Conservation (phyloP, 2,113 vertebrate species). For the Saguinus midas region DNA sequence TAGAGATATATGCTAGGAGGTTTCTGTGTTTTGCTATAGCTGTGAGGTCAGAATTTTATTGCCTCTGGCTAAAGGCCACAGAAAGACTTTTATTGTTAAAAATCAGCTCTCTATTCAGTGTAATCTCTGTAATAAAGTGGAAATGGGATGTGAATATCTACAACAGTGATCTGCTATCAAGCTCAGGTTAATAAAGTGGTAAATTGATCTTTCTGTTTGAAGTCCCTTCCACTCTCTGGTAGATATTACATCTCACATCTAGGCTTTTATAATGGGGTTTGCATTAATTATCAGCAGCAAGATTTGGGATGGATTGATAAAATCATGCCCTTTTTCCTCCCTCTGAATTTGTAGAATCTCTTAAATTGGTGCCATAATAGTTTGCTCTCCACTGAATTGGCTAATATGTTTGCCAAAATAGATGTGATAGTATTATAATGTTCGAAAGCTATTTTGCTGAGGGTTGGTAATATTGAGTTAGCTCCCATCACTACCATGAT, state of each 20-base stretch:
- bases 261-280: not conserved
- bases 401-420: conserved; percentile 13
- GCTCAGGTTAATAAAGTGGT: not conserved
- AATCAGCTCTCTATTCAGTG: not conserved
- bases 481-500: not conserved
- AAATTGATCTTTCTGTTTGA: not conserved
- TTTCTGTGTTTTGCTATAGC: not conserved
- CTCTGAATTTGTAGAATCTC: conserved; percentile 52
- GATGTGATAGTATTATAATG: conserved; percentile 1
- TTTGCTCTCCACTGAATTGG: conserved; percentile 40
- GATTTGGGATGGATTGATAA: conserved; percentile 50
- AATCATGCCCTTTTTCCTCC: conserved; percentile 51
- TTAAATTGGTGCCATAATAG: not conserved
- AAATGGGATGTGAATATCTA: not conserved
- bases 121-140: conserved; percentile 31
- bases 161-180: conserved; percentile 14
- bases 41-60: conserved; percentile 24
- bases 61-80: conserved; percentile 19
- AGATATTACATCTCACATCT: not conserved
- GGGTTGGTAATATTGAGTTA: not conserved
- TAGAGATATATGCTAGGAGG: not conserved
- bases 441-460: not conserved
- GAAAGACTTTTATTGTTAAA: conserved; percentile 13
- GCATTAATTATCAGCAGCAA: not conserved
- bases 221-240: not conserved